Conservation (phyloP, 2,797 vertebrate genomes). For the Microctenopoma steveboyesi region DNA sequence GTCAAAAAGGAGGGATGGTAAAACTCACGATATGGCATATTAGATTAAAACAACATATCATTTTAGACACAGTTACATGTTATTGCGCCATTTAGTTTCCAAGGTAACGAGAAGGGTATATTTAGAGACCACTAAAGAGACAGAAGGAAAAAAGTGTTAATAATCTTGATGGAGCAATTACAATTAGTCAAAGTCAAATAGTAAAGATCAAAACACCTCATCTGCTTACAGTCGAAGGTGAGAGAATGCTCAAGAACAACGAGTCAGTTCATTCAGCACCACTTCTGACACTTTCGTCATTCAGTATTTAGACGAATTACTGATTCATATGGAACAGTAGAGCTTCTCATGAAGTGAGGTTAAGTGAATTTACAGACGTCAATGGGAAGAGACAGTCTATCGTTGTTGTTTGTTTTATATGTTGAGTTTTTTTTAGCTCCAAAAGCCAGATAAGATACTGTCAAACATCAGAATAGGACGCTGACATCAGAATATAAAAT, state of each 20-base stretch:
- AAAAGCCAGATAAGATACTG: neutral
- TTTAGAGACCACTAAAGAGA: slow-evolving; percentile 80
- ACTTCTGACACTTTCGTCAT: slow-evolving; percentile 77
- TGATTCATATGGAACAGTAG: slow-evolving; percentile 73
- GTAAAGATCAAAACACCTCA: slow-evolving; percentile 74
- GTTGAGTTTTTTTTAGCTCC: slow-evolving; percentile 18
- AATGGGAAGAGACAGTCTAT: slow-evolving; percentile 36
- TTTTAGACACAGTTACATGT: slow-evolving; percentile 81
- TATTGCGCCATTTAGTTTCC: slow-evolving; percentile 84
- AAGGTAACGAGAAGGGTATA: slow-evolving; percentile 83
- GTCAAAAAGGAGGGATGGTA: slow-evolving; percentile 46
- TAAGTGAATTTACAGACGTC: slow-evolving; percentile 59
- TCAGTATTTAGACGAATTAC: slow-evolving; percentile 76
- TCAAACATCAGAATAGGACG: neutral
- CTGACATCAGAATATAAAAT: too few species aligned
- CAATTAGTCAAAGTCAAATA: slow-evolving; percentile 79
- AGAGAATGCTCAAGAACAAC: slow-evolving; percentile 68
- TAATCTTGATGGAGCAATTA: slow-evolving; percentile 75
- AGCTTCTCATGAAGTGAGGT: slow-evolving; percentile 55
- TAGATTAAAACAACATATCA: slow-evolving; percentile 73
- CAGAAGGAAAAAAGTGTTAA: slow-evolving; percentile 66
- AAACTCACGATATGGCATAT: slow-evolving; percentile 52
- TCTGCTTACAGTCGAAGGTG: slow-evolving; percentile 70
- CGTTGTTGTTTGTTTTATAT: slow-evolving; percentile 5
- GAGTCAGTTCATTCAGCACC: slow-evolving; percentile 71